phyloP scores from a whole-genome alignment of 2,113 vertebrate genomes.

The Erpornis zantholeuca region DNA sequence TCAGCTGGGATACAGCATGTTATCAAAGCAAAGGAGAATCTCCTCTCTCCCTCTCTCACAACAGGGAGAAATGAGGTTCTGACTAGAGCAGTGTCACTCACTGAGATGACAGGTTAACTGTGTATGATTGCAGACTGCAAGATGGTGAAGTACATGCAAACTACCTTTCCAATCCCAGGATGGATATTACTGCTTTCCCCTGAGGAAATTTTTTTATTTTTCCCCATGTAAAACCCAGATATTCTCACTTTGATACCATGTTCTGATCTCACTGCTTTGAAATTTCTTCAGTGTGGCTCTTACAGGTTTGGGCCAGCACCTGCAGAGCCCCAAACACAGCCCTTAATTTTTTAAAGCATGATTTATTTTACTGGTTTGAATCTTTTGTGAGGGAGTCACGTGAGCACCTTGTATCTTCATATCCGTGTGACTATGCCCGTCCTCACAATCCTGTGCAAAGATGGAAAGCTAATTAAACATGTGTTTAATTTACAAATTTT shows the following conservation, averaged over 20 bases:
- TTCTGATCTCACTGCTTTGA: background rate
- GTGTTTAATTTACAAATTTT: conserved; percentile 60
- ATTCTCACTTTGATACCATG: background rate
- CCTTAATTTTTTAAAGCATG: background rate
- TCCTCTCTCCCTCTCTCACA: background rate
- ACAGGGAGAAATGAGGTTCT: background rate
- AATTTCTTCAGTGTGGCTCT: background rate
- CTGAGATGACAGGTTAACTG: conserved; percentile 27
- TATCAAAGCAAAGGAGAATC: conserved; percentile 22
- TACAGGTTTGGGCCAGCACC: background rate
- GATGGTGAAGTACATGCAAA: background rate
- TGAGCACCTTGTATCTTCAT: background rate
- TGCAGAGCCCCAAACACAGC: background rate
- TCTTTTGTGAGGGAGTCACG: background rate
- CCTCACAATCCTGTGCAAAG: conserved; percentile 17
- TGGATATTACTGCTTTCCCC: background rate
- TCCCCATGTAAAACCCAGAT: background rate
- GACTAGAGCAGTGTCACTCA: background rate
- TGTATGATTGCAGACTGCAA: conserved; percentile 7
- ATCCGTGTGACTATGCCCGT: background rate
- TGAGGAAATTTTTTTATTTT: background rate
- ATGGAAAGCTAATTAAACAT: conserved; percentile 17
- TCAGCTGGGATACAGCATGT: background rate
- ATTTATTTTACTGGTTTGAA: background rate
- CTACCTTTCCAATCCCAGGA: background rate